These are phyloP conservation scores for Podarcis lilfordi DNA, from an alignment of 2,797 vertebrate species.

Conservation along the genomic window DNA sequence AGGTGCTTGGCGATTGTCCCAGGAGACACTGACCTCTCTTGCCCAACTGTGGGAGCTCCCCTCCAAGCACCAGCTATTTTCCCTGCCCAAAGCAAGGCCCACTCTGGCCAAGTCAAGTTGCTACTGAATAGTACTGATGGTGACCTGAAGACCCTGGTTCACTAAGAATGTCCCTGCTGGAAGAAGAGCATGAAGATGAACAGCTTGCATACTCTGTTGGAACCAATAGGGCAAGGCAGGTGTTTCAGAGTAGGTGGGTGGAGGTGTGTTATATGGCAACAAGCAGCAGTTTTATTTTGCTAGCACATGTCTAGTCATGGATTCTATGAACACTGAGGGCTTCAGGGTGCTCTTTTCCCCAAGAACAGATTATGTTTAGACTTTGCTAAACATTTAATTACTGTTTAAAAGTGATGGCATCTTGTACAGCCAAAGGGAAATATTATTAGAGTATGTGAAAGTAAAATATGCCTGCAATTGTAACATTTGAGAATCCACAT, in stretches of 20 bases:
- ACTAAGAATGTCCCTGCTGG: background rate
- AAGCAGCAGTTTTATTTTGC: background rate
- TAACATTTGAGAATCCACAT: no score
- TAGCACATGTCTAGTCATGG: no score
- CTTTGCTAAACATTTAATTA: background rate
- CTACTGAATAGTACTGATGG: background rate
- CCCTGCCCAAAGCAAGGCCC: background rate
- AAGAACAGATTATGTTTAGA: no score
- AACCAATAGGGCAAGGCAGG: no score
- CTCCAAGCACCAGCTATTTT: background rate
- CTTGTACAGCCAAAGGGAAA: background rate
- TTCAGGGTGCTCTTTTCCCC: no score
- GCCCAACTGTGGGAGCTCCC: background rate
- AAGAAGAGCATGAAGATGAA: background rate
- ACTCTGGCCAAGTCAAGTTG: no score
- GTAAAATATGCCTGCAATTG: background rate
- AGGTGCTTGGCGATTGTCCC: background rate
- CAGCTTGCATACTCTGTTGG: background rate
- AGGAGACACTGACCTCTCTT: background rate
- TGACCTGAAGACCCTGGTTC: background rate
- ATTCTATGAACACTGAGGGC: no score
- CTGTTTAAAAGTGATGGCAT: background rate
- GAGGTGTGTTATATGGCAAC: no score
- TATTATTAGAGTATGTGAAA: background rate
- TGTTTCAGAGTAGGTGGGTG: no score